Evolutionary conservation across 2,797 vertebrate species (phyloP), one percentile per base, ranked within the genome.

Genomic region (Chaenodraco wilsoni): DNA sequence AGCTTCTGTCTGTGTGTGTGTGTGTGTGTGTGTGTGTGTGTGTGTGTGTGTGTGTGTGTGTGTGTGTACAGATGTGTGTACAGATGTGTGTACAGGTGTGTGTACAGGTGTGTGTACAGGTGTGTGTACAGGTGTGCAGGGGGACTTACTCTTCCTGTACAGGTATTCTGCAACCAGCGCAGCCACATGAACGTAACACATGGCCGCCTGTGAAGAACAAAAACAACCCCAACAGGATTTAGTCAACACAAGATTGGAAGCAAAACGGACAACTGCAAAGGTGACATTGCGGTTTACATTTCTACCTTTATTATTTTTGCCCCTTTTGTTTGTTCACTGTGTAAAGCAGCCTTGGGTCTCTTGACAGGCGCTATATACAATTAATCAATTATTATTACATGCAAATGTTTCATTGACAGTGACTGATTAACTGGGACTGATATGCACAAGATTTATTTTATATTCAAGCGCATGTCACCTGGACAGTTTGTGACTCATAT

Each of bases 161-260:
- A 99, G 94, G 89, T 99, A 99, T 85, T 99, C 98, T 2, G 97
- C 97, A 67, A 99, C 96, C 1, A 99, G 92, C 0, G 97, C 97
- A 51, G 97, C 96, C 33, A 98, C 94, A 0, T 99, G 98, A 70
- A 99, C 92, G 0, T 96, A 96, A 80, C 98, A 99, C 98, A 99
- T 99, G 33, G 97, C 98, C 61, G 96, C 97, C 98, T 99, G 92
- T 19, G 86, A 74, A 87, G 83, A 37, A 94, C 48, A 82, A 81
- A 17, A 77, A 78, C 15, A 89, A 54, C 55, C 14, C 31, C 0
- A 14, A 31, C 10, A 2, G 50, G 23, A 66, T 7, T 45, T 21
- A 69, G 49, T 50, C 0, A 54, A 21, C 15, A 49, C 19, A 54
- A 5, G 5, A 51, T 19, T 10, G 4, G 4, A 60, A 44, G 65